Evolutionary conservation across 2,113 vertebrate species (phyloP), one percentile per base, ranked within the genome.

Genomic region (Xenus cinereus): DNA sequence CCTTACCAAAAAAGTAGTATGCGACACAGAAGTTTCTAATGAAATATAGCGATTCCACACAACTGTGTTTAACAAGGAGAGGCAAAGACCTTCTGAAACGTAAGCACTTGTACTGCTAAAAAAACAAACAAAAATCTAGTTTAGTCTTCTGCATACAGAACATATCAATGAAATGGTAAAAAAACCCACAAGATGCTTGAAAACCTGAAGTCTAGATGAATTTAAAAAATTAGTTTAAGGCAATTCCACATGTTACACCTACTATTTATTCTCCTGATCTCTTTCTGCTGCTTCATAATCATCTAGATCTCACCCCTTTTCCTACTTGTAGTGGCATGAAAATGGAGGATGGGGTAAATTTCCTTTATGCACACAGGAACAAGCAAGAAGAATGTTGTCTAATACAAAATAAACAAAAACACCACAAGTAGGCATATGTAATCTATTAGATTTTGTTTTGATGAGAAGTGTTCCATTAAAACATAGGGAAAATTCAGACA

Each of bases 1-100:
- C 63, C 99, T 98, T 98, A 99, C 99, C 99, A 90, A 99, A 98
- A 95, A 99, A 99, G 96, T 98, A 99, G 90, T 99, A 99, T 0
- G 98, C 13, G 43, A 98, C 83, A 64, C 98, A 97, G 98, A 97
- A 99, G 97, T 99, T 99, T 93, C 99, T 98, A 91, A 99, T 87
- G 59, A 98, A 98, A 97, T 99, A 99, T 1, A 99, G 77, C 4
- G 99, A 99, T 83, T 99, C 98, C 97, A 98, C 92, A 73, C 98
- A 98, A 33, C 99, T 99, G 96, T 98, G 98, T 68, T 98, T 99
- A 92, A 99, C 67, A 41, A 99, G 98, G 81, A 98, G 96, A 43
- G 98, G 97, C 76, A 99, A 95, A 54, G 98, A 98, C 91, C 98
- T 98, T 88, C 99, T 98, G 97, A 99, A 99, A 71, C 98, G 98